Percentiles rank a stretch among this genome's conserved stretches.
These are phyloP conservation scores for Drosophila neocordata DNA, from an alignment of 1,140 invertebrate genomes.

Conservation along the genomic window DNA sequence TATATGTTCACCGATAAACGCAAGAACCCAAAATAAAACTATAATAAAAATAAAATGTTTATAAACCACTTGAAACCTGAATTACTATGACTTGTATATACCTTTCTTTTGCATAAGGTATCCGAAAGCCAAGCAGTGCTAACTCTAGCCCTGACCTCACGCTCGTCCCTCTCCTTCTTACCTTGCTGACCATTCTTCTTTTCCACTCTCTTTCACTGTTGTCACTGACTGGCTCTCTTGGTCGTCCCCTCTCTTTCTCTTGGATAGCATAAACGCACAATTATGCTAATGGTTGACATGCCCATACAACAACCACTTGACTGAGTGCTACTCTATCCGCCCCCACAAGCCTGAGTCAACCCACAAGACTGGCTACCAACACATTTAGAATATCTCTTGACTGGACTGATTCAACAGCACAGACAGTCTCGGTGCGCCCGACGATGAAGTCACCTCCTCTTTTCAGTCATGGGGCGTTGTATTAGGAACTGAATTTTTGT, in stretches of 20 bases:
- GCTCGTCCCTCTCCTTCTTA: too few species aligned
- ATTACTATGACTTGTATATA: background rate
- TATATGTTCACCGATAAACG: too few species aligned
- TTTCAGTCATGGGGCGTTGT: constrained; percentile 51
- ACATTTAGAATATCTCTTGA: constrained; percentile 22
- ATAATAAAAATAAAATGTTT: too few species aligned
- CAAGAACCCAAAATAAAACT: too few species aligned
- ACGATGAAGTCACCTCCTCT: constrained; percentile 67
- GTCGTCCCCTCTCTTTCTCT: background rate
- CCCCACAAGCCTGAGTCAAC: constrained; percentile 25
- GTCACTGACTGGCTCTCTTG: background rate
- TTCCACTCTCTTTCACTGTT: background rate
- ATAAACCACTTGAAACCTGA: background rate
- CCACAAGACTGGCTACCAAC: constrained; percentile 30
- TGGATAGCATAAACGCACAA: constrained; percentile 47
- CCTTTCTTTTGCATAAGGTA: constrained; percentile 3
- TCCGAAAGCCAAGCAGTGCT: background rate
- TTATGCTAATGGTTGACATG: constrained; percentile 66
- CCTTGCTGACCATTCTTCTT: too few species aligned
- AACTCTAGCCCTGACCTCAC: constrained; percentile 5
- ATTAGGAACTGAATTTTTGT: constrained; percentile 35
- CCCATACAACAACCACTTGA: constrained; percentile 58
- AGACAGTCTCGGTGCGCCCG: constrained; percentile 49
- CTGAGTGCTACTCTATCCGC: constrained; percentile 11
- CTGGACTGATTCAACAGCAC: constrained; percentile 37